These are phyloP conservation scores for Asobara japonica DNA, from an alignment of 1,140 invertebrate species.

Conservation along the genomic window DNA sequence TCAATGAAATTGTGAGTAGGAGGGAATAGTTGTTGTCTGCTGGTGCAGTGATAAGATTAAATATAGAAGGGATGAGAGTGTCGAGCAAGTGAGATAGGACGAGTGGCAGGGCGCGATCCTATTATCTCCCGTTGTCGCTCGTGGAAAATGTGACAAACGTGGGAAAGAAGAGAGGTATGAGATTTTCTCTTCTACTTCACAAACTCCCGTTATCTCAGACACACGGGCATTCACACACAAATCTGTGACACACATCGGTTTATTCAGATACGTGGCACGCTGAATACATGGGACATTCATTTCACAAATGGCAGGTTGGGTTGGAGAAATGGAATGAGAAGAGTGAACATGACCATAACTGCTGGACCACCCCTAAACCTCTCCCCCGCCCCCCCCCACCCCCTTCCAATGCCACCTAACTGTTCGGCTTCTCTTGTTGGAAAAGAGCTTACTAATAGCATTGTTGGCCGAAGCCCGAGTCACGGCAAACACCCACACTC, in stretches of 20 bases:
- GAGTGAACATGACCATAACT: background rate
- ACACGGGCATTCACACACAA: background rate
- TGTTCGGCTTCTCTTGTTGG: background rate
- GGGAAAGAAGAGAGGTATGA: background rate
- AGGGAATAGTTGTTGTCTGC: background rate
- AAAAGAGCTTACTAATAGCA: constrained; percentile 18
- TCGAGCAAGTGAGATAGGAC: background rate
- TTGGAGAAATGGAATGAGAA: background rate
- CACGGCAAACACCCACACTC: constrained; percentile 13
- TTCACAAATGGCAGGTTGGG: background rate
- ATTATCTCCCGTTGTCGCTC: background rate
- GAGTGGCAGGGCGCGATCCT: background rate
- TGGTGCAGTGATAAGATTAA: background rate
- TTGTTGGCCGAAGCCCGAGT: constrained; percentile 5
- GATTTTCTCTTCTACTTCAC: background rate
- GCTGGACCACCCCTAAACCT: no score
- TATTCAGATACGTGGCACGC: background rate
- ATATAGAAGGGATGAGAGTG: background rate
- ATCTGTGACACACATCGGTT: background rate
- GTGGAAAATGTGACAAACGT: background rate
- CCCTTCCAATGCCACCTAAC: background rate
- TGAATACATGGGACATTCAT: background rate
- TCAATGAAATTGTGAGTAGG: background rate
- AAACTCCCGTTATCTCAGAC: background rate
- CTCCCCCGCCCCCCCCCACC: no score